phyloP scores from a whole-genome alignment of 2,113 vertebrate genomes.

The Serranochromis macrocephalus region DNA sequence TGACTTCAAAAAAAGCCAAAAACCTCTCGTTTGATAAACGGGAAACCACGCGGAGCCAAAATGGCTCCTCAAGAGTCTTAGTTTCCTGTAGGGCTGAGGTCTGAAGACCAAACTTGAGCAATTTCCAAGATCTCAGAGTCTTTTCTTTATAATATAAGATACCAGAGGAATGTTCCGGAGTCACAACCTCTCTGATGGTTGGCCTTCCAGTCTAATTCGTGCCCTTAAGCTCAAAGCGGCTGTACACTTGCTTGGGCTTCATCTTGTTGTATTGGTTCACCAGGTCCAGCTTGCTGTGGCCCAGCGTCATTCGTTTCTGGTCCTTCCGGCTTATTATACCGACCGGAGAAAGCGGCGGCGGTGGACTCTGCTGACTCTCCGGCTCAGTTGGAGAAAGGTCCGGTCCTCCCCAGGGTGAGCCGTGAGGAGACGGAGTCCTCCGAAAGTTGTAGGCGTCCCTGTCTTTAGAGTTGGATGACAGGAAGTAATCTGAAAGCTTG shows the following conservation, averaged over 20 bases:
- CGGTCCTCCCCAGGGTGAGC: constrained; percentile 32
- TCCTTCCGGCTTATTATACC: constrained; percentile 48
- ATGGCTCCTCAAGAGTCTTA: not conserved
- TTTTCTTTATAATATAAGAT: not conserved
- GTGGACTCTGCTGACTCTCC: constrained; percentile 61
- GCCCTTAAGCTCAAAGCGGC: constrained; percentile 82
- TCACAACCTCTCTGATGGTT: not conserved
- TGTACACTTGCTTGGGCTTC: constrained; percentile 83
- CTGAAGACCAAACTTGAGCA: not conserved
- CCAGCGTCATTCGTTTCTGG: constrained; percentile 85
- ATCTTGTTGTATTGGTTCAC: constrained; percentile 92
- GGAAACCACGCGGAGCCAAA: rapidly evolving
- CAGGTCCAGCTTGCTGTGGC: constrained; percentile 94
- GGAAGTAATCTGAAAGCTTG: constrained; percentile 62
- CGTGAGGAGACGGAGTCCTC: constrained; percentile 28
- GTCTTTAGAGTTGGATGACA: constrained; percentile 35
- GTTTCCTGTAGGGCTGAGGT: not conserved
- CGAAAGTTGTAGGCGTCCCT: constrained; percentile 31
- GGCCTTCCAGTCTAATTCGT: not conserved
- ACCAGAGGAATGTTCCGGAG: not conserved
- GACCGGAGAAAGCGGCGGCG: constrained; percentile 28
- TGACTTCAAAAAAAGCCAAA: not conserved
- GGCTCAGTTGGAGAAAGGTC: constrained; percentile 59
- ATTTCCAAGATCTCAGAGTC: not conserved
- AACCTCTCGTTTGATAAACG: rapidly evolving